Evolutionary conservation across 1,140 invertebrate species (phyloP), one percentile per base, ranked within the genome.

Genomic region (Sarcophaga peregrina): DNA sequence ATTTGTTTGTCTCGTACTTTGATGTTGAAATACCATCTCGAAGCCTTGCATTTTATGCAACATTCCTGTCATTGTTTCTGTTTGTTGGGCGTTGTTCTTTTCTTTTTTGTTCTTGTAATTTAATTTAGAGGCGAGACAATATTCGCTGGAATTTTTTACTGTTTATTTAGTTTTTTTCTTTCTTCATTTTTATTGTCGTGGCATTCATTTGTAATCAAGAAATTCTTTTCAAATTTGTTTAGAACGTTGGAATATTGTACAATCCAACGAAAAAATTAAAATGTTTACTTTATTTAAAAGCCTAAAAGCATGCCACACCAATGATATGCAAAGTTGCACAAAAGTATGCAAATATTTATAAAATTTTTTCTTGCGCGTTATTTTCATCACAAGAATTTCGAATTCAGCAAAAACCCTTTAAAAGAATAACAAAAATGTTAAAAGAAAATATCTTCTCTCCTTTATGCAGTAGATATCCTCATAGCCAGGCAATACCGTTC

Each of bases 81-180:
- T 37, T 68, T 68, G 20, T 25, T 5, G 7, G 9, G 17, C n/a
- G 62, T 17, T 58, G 54, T n/a, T n/a, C 54, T 58, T n/a, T 58
- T 2, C 7, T 68, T 68, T 20, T 1, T 20, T 68, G 9, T 68
- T 20, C 1, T 37, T 8, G 62, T 20, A 4, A 17, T 20, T 68
- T 68, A 25, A 20, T 68, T 68, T 8, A 68, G 62, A 68, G 62
- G 62, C 62, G 62, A 68, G 62, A 68, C 62, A 20, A 68, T 25
- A 37, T 68, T 68, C 13, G 7, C 7, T 15, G 13, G 54, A 58
- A 58, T 58, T 58, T 58, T 13, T 58, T 13, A 15, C 15, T 58
- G 54, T 58, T 58, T 13, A n/a, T 58, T 58, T 58, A n/a, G 10
- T 58, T 52, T 13, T 13, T 52, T 10, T 37, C 4, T 4, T 37